Percentiles rank a stretch among this genome's conserved stretches.
Evolutionary conservation across 2,797 vertebrate genomes (phyloP).

Genomic region (Protonibea diacanthus): DNA sequence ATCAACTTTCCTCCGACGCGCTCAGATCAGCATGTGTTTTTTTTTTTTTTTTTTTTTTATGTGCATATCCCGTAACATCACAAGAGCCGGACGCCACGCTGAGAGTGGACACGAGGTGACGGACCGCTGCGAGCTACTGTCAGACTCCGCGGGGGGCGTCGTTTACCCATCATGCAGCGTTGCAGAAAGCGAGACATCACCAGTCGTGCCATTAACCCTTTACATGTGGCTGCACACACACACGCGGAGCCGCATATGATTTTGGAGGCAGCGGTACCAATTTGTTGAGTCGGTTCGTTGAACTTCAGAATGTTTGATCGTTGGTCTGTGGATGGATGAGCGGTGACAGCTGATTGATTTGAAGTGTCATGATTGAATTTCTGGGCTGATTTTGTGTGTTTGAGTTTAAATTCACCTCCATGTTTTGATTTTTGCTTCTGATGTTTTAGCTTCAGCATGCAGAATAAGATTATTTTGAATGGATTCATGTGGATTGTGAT

Average conservation of each 20-base stretch:
- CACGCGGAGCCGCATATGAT: conserved; percentile 20
- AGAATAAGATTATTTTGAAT: not conserved
- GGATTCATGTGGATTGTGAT: no score
- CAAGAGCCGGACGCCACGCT: conserved; percentile 56
- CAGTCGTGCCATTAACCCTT: conserved; percentile 69
- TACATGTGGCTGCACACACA: conserved; percentile 47
- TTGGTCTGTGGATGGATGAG: not conserved
- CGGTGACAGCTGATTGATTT: not conserved
- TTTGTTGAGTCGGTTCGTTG: conserved; percentile 29
- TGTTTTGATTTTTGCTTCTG: no score
- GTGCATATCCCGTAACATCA: conserved; percentile 58
- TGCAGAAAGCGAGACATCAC: conserved; percentile 56
- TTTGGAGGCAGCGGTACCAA: conserved; percentile 12
- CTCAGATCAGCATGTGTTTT: conserved; percentile 23
- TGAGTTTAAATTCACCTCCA: no score
- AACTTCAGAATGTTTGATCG: not conserved
- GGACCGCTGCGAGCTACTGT: conserved; percentile 63
- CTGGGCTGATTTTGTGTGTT: not conserved
- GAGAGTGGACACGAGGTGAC: conserved; percentile 63
- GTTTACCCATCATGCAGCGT: conserved; percentile 64
- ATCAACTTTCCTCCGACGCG: conserved; percentile 28
- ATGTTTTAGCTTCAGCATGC: not conserved
- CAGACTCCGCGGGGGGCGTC: conserved; percentile 60
- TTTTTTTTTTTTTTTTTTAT: conserved; percentile 18
- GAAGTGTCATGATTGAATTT: not conserved